A percentile compares a stretch with the other conserved stretches of the same genome.
Evolutionary conservation across 2,797 vertebrate species (phyloP).

Genomic region (Hozukius guyotensis): DNA sequence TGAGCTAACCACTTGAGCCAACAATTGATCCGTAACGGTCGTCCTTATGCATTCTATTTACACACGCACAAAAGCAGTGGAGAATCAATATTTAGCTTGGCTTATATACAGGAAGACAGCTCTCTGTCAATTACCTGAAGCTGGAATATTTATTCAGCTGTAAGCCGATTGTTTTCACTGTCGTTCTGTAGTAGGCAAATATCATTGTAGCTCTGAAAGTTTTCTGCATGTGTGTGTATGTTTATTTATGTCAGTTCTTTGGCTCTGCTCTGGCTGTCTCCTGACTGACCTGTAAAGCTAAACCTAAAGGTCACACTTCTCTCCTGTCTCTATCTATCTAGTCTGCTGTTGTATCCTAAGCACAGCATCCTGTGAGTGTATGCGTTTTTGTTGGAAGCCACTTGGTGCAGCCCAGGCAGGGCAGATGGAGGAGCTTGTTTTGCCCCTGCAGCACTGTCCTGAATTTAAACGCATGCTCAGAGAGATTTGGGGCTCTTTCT

Average conservation of each 20-base stretch:
- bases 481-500: conserved; percentile 31
- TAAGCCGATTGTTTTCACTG: background rate
- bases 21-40: background rate
- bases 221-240: background rate
- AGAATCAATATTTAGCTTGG: conserved; percentile 15
- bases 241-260: background rate
- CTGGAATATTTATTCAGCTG: background rate
- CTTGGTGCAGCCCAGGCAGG: conserved; percentile 40
- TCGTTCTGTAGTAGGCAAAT: background rate
- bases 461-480: conserved; percentile 48
- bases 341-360: background rate
- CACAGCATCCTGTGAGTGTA: background rate
- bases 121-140: background rate
- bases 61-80: conserved; percentile 8
- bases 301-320: conserved; percentile 14
- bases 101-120: background rate
- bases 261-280: background rate
- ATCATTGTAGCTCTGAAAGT: background rate
- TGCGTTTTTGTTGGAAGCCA: conserved; percentile 22
- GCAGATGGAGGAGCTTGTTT: conserved; percentile 64
- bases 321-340: background rate
- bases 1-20: conserved; percentile 6
- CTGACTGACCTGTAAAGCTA: conserved; percentile 10
- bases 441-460: conserved; percentile 68
- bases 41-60: background rate